Conservation (phyloP, 92 coral and sea anemone species). For the Actinostola sp. region DNA sequence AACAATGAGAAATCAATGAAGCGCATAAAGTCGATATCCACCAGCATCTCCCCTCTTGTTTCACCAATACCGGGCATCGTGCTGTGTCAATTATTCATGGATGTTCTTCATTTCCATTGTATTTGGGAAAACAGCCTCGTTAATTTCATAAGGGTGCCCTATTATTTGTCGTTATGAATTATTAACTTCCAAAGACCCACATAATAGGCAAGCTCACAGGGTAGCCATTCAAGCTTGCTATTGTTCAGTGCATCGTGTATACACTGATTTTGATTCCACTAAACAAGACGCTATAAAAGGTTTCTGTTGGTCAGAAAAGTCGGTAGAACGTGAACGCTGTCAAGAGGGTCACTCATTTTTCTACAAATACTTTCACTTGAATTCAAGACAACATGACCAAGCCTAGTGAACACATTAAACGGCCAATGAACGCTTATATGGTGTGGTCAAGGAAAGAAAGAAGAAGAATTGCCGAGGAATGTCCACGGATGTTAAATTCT, state of each 20-base stretch:
- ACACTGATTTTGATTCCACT: slow-evolving; percentile 41
- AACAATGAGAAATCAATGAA: slow-evolving; percentile 63
- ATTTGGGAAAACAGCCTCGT: slow-evolving; percentile 80
- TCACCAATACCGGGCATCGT: slow-evolving; percentile 63
- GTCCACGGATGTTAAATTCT: slow-evolving; percentile 97
- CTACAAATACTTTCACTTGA: background rate
- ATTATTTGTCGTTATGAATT: slow-evolving; percentile 76
- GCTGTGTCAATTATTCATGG: slow-evolving; percentile 80
- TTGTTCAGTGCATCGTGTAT: slow-evolving; percentile 79
- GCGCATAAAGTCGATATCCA: slow-evolving; percentile 69
- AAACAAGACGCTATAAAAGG: slow-evolving; percentile 53
- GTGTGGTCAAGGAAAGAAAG: slow-evolving; percentile 99
- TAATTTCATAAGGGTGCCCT: slow-evolving; percentile 85
- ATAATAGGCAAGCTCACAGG: slow-evolving; percentile 74
- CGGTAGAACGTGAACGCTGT: slow-evolving; percentile 27
- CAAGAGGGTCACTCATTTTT: slow-evolving; percentile 22
- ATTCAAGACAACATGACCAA: slow-evolving; percentile 81
- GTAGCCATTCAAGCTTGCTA: slow-evolving; percentile 76
- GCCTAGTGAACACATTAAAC: slow-evolving; percentile 92
- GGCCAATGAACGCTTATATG: slow-evolving; percentile 99
- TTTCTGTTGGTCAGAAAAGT: slow-evolving; percentile 24
- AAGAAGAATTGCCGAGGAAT: slow-evolving; percentile 97
- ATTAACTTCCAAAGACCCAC: slow-evolving; percentile 70
- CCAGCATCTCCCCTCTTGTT: slow-evolving; percentile 66
- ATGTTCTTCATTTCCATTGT: slow-evolving; percentile 78